phyloP scores from a whole-genome alignment of 2,888 invertebrate genomes.

The Steinernema scapterisci region DNA sequence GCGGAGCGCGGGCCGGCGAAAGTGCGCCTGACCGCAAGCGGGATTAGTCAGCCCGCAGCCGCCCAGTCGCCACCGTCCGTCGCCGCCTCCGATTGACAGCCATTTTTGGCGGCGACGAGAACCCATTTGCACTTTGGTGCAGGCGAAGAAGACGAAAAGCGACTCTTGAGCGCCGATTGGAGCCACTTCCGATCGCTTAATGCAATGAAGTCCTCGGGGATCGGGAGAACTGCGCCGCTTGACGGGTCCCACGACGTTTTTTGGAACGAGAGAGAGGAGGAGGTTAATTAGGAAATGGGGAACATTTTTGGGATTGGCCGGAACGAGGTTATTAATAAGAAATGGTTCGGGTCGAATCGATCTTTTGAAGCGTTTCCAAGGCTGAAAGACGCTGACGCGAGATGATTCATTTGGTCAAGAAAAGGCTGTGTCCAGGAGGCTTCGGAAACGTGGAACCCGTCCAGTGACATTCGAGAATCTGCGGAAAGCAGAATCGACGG shows the following conservation, averaged over 20 bases:
- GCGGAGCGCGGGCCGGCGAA: neutral
- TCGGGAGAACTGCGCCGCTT: neutral
- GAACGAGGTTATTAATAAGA: too few relatives aligned
- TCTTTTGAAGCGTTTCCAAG: too few relatives aligned
- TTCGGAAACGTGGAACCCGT: too few relatives aligned
- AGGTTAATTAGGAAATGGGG: neutral
- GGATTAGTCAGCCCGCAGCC: constrained; percentile 17
- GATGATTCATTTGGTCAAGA: too few relatives aligned
- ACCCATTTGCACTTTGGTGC: constrained; percentile 24
- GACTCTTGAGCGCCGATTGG: constrained; percentile 2
- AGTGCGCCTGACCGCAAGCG: constrained; percentile 26
- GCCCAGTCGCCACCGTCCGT: neutral
- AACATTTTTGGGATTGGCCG: neutral
- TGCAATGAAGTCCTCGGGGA: neutral
- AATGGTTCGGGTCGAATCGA: too few relatives aligned
- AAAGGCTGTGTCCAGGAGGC: too few relatives aligned
- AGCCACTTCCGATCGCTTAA: constrained; percentile 10
- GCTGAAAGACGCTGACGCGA: too few relatives aligned
- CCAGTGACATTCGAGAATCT: too few relatives aligned
- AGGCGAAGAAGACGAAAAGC: neutral
- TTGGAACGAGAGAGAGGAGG: neutral
- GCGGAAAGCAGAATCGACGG: too few relatives aligned
- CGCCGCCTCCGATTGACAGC: neutral
- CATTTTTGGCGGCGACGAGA: constrained; percentile 7
- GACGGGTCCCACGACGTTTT: neutral